Conservation (phyloP, 1,140 invertebrate species). For the Gyrodactylus salaris region DNA sequence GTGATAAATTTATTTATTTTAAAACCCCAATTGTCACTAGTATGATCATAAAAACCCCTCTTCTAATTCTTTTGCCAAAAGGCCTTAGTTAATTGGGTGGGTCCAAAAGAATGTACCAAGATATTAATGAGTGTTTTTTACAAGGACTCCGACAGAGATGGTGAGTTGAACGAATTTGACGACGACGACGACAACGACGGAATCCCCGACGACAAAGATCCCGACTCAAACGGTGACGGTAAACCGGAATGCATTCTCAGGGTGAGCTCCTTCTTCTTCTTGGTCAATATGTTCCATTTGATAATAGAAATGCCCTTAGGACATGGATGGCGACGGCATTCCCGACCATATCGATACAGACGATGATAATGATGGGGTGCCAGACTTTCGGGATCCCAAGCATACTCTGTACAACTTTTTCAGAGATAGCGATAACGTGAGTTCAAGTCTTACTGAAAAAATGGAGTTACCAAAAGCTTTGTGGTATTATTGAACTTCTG, state of each 20-base stretch:
- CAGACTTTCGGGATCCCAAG: slow-evolving; percentile 7
- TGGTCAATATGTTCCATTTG: slow-evolving; percentile 7
- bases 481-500: too few species aligned
- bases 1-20: too few species aligned
- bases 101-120: background rate
- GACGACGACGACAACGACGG: slow-evolving; percentile 7
- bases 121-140: background rate
- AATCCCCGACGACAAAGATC: slow-evolving; percentile 5
- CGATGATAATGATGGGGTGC: slow-evolving; percentile 10
- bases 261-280: slow-evolving; percentile 12
- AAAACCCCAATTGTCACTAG: too few species aligned
- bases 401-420: slow-evolving; percentile 6
- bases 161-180: slow-evolving; percentile 3
- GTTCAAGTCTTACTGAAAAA: too few species aligned
- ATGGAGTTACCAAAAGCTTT: too few species aligned
- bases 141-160: slow-evolving; percentile 1
- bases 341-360: slow-evolving; percentile 10
- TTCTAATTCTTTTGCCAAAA: too few species aligned
- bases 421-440: background rate
- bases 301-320: too few species aligned
- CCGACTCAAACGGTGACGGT: slow-evolving; percentile 11
- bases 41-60: too few species aligned
- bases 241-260: slow-evolving; percentile 10
- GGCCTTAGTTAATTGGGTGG: background rate
- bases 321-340: slow-evolving; percentile 11